phyloP scores from a whole-genome alignment of 2,113 vertebrate species.

The Nothocercus nigrocapillus region DNA sequence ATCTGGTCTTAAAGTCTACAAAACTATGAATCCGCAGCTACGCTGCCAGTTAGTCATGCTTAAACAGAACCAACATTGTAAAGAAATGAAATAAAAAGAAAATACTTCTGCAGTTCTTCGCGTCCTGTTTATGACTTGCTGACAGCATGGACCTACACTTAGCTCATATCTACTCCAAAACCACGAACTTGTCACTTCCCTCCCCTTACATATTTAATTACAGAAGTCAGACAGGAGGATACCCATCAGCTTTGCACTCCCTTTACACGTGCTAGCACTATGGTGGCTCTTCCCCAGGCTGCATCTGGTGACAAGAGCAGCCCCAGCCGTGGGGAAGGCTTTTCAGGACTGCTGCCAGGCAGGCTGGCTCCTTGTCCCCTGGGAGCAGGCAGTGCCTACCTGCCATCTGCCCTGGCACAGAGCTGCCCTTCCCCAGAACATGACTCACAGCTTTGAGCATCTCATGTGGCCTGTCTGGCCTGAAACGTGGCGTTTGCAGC shows the following conservation, averaged over 20 bases:
- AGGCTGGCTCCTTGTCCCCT: neutral
- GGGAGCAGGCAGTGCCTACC: neutral
- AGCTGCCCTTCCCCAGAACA: neutral
- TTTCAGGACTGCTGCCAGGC: neutral
- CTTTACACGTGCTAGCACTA: neutral
- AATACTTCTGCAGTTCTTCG: neutral
- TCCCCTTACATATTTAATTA: neutral
- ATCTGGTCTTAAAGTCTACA: conserved; percentile 3
- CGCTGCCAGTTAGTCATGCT: neutral
- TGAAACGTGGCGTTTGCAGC: neutral
- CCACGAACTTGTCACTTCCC: fast-evolving
- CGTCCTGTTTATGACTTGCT: neutral
- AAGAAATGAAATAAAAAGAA: neutral
- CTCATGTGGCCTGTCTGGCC: neutral
- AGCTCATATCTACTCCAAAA: neutral
- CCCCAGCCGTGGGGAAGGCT: neutral
- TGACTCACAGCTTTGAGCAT: neutral
- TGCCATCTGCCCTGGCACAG: neutral
- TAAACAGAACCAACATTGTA: neutral
- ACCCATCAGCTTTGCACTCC: neutral
- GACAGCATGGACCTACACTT: neutral
- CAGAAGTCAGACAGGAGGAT: neutral
- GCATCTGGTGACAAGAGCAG: neutral
- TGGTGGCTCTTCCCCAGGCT: neutral
- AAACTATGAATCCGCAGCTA: conserved; percentile 12